Evolutionary conservation across 2,888 invertebrate genomes (phyloP), one percentile per base, ranked within the genome.

Genomic region (Halictus ligatus): DNA sequence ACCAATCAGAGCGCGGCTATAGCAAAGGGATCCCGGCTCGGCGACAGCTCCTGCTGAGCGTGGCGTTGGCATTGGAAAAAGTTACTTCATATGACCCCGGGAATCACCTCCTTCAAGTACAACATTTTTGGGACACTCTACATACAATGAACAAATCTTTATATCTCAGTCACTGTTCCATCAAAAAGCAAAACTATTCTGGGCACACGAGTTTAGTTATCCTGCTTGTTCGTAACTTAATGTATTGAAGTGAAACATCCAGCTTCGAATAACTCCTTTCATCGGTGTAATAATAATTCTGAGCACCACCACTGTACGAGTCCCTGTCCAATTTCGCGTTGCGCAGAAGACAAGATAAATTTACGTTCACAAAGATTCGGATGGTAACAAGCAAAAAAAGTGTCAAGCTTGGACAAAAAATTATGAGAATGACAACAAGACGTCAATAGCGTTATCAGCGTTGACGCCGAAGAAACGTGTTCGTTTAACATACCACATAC

Each of bases 391-490:
- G 69, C 43, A 69, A 0, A 15, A 0, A 15, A 72, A 10, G 18
- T 48, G 46, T 29, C 15, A 25, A 81, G 64, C 21, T 35, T 29
- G n/a, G 29, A 13, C 60, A 75, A 81, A 18, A 67, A 73, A 64
- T 4, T 25, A 50, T 25, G 43, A 60, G 64, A 54, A 73, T 46
- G 76, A 81, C 72, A 46, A 64, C 29, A n/a, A 35, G 15, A 50
- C 73, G 60, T 21, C 29, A 4, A 76, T 46, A 46, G 18, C 13
- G 73, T 80, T 81, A 69, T 81, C 81, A 73, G 46, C n/a, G 35
- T 43, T 76, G 64, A 46, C 81, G 73, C 43, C 21, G n/a, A 40
- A 29, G 67, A 8, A 35, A 25, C 40, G 69, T 21, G 71, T 40
- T 71, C 71, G 13, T 73, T 7, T 7, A 13, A 7, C 29, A 13